Percentiles rank a stretch among this genome's conserved stretches.
phyloP scores from a whole-genome alignment of 2,113 vertebrate species.

The Cryptotis parvus region DNA sequence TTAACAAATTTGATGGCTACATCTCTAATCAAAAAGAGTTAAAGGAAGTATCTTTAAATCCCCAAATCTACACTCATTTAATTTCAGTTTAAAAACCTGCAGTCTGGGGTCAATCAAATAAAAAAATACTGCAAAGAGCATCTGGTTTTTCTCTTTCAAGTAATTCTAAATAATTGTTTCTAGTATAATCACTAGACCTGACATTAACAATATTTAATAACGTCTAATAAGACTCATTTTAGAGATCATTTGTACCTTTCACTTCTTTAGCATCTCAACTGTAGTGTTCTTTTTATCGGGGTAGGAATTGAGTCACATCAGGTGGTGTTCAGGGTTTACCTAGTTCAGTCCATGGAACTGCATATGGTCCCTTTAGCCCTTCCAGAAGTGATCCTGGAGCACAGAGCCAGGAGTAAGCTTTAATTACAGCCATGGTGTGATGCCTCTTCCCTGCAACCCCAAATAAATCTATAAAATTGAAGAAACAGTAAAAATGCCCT shows the following conservation, averaged over 20 bases:
- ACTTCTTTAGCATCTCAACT: too few species aligned
- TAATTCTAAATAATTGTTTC: not conserved
- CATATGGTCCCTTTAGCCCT: too few species aligned
- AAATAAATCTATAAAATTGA: too few species aligned
- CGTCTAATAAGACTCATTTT: not conserved
- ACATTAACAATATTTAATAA: too few species aligned
- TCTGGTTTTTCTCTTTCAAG: not conserved
- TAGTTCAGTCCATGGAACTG: too few species aligned
- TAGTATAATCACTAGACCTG: not conserved
- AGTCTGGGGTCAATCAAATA: not conserved
- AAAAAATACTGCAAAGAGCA: not conserved
- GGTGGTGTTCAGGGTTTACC: too few species aligned
- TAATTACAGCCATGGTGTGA: too few species aligned
- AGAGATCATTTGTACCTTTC: not conserved
- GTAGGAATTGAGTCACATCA: too few species aligned
- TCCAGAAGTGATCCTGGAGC: too few species aligned
- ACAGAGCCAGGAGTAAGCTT: too few species aligned
- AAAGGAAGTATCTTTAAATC: not conserved
- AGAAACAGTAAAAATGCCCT: not conserved
- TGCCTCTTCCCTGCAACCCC: too few species aligned
- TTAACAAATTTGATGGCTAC: not conserved
- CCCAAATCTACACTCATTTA: not conserved
- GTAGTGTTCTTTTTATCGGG: too few species aligned
- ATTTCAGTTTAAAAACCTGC: not conserved
- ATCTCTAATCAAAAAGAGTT: not conserved